Base-by-base conservation (phyloP, 1,140 invertebrate species). In the Helicoverpa zea region DNA sequence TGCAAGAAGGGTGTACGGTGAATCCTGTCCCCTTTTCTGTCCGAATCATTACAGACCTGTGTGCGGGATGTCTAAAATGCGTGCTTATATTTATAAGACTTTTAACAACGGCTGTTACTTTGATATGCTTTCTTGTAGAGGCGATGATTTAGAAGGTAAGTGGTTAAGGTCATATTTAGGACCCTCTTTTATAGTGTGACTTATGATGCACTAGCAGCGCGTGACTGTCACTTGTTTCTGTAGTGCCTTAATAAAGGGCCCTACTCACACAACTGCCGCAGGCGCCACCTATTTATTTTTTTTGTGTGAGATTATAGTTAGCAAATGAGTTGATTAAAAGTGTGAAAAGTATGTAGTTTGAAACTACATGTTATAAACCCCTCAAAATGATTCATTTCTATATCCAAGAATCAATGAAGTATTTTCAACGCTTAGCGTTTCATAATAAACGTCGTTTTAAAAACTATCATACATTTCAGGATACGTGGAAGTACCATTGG, bases 11-110 rank as follows among this genome's bases (percentile, higher is more conserved):
- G 75, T 87, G 14, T 91, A 92, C 16, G 89, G 85, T 9, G 90
- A 94, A 35, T 91, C 90, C 0, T 94, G 92, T 81, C 92, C 92
- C 0, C 86, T 90, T 0, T 93, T 94, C 75, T 94, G 92, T 23
- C 91, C 92, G 0, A 86, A 56, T 14, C 85, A 94, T 49, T 94
- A 92, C 59, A 74, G 90, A 5, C 92, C 92, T 0, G 89, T 94
- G 0, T 93, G 91, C 64, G 92, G 86, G 1, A 89, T 88, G 7
- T 88, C 87, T 1, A 90, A 88, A 13, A 82, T 86, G 5, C 89
- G 88, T 29, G 78, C 81, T 29, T 94, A 92, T 54, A 61, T 83
- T 0, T 94, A 94, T 49, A 88, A 85, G 52, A 86, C 89, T 0
- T 94, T 94, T 58, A 91, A 79, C 9, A 94, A 94, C 77, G 88